Evolutionary conservation across 2,113 vertebrate species (phyloP).

Genomic region (Aptenodytes patagonicus): DNA sequence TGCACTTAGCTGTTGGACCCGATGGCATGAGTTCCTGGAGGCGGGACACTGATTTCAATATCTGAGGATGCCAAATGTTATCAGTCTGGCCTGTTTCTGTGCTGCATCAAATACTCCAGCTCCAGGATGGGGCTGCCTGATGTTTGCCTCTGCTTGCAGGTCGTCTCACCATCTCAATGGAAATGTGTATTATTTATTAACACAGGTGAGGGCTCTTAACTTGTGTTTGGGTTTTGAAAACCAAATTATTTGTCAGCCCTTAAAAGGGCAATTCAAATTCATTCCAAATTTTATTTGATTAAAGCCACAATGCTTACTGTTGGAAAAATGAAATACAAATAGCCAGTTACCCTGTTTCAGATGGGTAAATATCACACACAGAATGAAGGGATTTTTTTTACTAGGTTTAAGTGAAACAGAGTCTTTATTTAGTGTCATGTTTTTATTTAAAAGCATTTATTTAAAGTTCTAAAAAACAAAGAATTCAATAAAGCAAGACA

Average conservation of each 20-base stretch:
- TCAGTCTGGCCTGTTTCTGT: background rate
- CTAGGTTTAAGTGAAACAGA: slow-evolving; percentile 41
- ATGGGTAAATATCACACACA: background rate
- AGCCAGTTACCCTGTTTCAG: slow-evolving; percentile 1
- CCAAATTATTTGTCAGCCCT: background rate
- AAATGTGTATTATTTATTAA: background rate
- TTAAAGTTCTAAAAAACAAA: slow-evolving; percentile 74
- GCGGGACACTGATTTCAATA: background rate
- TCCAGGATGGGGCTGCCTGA: background rate
- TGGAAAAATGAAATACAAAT: slow-evolving; percentile 8
- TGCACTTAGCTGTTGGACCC: background rate
- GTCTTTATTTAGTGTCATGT: slow-evolving; percentile 64
- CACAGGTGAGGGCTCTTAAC: background rate
- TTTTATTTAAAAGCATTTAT: slow-evolving; percentile 74
- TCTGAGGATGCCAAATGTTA: background rate
- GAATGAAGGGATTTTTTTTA: background rate
- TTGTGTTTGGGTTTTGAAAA: background rate
- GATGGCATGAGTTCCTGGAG: background rate
- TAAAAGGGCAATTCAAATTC: background rate
- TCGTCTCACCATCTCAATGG: background rate
- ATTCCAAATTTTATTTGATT: slow-evolving; percentile 12
- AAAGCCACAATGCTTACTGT: background rate
- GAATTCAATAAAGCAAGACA: slow-evolving; percentile 61
- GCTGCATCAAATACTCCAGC: background rate
- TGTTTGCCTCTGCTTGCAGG: background rate